Evolutionary conservation across 2,888 invertebrate species (phyloP).

Genomic region (Eupithecia exiguata): DNA sequence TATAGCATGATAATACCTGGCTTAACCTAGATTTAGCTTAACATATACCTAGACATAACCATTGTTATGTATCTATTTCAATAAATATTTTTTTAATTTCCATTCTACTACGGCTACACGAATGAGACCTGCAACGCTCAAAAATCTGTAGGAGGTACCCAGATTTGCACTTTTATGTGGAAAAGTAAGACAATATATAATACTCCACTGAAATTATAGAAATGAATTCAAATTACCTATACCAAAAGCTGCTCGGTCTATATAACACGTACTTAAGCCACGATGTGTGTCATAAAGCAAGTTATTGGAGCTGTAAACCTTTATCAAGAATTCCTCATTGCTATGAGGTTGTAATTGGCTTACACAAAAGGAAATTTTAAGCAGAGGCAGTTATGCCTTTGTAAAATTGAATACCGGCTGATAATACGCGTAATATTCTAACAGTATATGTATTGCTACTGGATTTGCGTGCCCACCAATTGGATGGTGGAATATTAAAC

Average conservation of each 20-base stretch:
- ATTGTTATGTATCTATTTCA: too few relatives aligned
- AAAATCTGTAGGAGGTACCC: background rate
- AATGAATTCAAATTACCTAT: background rate
- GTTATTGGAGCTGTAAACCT: constrained; percentile 76
- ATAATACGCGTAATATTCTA: constrained; percentile 10
- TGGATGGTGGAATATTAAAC: background rate
- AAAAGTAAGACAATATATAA: background rate
- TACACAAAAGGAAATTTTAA: constrained; percentile 30
- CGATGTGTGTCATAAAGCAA: constrained; percentile 71
- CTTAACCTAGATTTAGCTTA: too few relatives aligned
- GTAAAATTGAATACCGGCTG: constrained; percentile 20
- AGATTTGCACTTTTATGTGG: background rate
- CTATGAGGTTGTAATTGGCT: constrained; percentile 59
- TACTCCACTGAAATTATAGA: background rate
- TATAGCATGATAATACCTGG: too few relatives aligned
- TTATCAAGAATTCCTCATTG: constrained; percentile 74
- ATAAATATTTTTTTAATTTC: too few relatives aligned
- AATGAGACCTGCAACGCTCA: background rate
- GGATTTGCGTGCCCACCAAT: background rate
- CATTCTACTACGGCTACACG: too few relatives aligned
- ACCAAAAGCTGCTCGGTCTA: constrained; percentile 10
- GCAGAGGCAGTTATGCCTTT: constrained; percentile 19
- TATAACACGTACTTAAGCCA: constrained; percentile 69
- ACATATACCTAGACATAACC: too few relatives aligned
- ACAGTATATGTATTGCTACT: background rate